These are phyloP conservation scores for Brachionus asplanchnoidis DNA, from an alignment of 1,140 invertebrate genomes.

Conservation along the genomic window DNA sequence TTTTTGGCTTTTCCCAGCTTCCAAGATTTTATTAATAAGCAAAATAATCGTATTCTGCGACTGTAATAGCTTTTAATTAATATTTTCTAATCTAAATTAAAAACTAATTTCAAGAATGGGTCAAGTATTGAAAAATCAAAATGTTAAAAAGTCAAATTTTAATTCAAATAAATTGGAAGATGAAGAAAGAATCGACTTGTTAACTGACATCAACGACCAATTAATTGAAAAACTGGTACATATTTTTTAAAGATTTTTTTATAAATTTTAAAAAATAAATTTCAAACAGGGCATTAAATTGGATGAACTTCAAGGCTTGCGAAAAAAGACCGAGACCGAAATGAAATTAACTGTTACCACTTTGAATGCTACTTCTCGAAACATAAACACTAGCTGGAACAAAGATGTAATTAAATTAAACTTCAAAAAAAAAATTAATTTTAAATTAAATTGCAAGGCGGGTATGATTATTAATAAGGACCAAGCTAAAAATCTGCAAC, in stretches of 20 bases:
- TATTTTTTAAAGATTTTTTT: conserved; percentile 14
- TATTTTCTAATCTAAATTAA: background rate
- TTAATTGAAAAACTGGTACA: conserved; percentile 72
- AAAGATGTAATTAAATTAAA: conserved; percentile 47
- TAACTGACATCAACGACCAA: conserved; percentile 71
- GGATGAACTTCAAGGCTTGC: conserved; percentile 68
- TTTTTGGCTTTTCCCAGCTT: conserved; percentile 13
- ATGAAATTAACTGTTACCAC: conserved; percentile 57
- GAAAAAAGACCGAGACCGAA: conserved; percentile 60
- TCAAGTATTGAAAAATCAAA: conserved; percentile 9
- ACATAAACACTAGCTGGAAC: conserved; percentile 62
- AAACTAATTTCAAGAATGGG: background rate
- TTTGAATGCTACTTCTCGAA: conserved; percentile 47
- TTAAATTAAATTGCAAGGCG: background rate
- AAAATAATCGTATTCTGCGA: conserved; percentile 28
- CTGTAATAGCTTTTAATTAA: background rate
- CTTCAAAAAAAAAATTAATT: background rate
- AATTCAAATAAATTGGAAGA: conserved; percentile 55
- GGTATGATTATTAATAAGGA: background rate
- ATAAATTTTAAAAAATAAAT: background rate
- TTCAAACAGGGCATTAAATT: conserved; percentile 60
- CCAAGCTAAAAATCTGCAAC: conserved; percentile 35
- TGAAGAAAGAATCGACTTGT: conserved; percentile 69
- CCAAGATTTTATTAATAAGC: background rate
- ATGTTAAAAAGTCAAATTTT: conserved; percentile 2